Percentiles rank a stretch among this genome's conserved stretches.
These are phyloP conservation scores for Stictonetta naevosa DNA, from an alignment of 2,113 vertebrate species.

Conservation along the genomic window DNA sequence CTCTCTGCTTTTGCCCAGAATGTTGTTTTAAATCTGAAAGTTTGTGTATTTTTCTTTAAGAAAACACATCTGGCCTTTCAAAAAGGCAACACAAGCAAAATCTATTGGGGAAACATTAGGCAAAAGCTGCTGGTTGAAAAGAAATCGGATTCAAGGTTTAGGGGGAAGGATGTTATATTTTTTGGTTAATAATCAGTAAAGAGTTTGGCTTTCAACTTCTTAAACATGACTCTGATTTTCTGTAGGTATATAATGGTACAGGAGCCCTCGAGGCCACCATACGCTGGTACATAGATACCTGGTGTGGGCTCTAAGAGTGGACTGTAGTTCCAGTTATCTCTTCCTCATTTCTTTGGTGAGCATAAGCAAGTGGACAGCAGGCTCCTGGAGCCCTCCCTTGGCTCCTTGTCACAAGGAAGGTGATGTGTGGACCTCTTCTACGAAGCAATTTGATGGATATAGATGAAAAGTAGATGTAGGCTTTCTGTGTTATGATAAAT, in stretches of 20 bases:
- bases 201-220: neutral
- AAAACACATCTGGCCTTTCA: neutral
- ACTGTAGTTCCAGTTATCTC: neutral
- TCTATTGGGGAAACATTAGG: neutral
- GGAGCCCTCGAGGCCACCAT: neutral
- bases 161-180: neutral
- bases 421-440: neutral
- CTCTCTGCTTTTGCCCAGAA: neutral
- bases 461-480: neutral
- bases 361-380: rapidly evolving
- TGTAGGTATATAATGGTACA: neutral
- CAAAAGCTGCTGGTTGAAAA: neutral
- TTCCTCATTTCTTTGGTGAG: rapidly evolving
- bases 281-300: rapidly evolving
- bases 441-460: neutral
- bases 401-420: neutral
- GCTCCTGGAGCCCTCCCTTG: neutral
- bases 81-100: neutral
- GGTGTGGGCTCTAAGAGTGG: neutral
- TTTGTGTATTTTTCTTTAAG: neutral
- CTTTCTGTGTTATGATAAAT: neutral
- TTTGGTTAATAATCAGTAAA: neutral
- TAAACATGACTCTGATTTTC: neutral
- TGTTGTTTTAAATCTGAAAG: neutral
- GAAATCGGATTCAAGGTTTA: neutral